phyloP scores from a whole-genome alignment of 2,797 vertebrate genomes.

The Eleutherodactylus coqui region DNA sequence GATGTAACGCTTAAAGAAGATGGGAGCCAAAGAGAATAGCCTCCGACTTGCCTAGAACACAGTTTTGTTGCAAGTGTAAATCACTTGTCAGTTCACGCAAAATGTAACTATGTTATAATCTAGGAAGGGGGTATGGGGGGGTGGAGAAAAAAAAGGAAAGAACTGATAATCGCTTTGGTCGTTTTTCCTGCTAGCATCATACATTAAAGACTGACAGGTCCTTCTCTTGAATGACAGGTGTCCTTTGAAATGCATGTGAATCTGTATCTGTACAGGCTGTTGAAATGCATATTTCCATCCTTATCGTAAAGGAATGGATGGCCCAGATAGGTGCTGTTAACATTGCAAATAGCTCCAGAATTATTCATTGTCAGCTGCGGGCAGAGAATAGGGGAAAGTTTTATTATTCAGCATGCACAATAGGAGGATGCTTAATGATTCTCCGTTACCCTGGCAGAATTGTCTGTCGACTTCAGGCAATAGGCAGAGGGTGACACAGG shows the following conservation, averaged over 20 bases:
- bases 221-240: constrained; percentile 99
- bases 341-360: constrained; percentile 99
- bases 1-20: constrained; percentile 89
- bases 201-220: constrained; percentile 95
- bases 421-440: constrained; percentile 98
- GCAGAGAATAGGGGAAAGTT: constrained; percentile 91
- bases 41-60: constrained; percentile 83
- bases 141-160: constrained; percentile 73
- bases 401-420: constrained; percentile 99
- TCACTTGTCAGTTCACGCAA: constrained; percentile 95
- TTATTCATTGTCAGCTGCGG: constrained; percentile 98
- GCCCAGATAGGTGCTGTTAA: constrained; percentile 99
- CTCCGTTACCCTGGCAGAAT: constrained; percentile 96
- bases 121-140: constrained; percentile 68
- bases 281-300: constrained; percentile 99
- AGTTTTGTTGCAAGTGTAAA: constrained; percentile 91
- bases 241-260: constrained; percentile 98
- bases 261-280: constrained; percentile 96
- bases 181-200: constrained; percentile 88
- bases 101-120: constrained; percentile 89
- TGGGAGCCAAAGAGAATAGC: constrained; percentile 86
- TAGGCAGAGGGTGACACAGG: constrained; percentile 94
- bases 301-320: constrained; percentile 99
- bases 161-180: constrained; percentile 97
- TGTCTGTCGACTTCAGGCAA: constrained; percentile 92